Evolutionary conservation across 2,797 vertebrate species (phyloP).

Genomic region (Labeo calbasu): DNA sequence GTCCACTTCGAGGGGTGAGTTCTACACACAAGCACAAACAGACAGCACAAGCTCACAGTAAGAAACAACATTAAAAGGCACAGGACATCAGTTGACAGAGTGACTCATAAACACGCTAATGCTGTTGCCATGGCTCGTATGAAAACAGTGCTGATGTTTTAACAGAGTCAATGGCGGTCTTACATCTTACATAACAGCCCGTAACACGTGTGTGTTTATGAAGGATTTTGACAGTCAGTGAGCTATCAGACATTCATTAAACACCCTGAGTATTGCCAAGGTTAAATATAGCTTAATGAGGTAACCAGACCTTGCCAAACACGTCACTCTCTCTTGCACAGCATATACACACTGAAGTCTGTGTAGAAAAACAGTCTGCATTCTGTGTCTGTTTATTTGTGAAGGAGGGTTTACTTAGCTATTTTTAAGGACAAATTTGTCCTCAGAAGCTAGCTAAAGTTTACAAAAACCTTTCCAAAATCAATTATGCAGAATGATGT

Average conservation of each 20-base stretch:
- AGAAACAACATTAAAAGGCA: conserved; percentile 27
- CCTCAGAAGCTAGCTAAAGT: neutral
- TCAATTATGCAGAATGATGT: neutral
- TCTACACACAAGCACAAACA: conserved; percentile 72
- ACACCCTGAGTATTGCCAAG: conserved; percentile 59
- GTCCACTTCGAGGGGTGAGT: conserved; percentile 87
- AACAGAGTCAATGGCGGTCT: neutral
- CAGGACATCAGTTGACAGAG: conserved; percentile 6
- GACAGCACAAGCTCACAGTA: conserved; percentile 1
- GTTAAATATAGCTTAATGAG: conserved; percentile 64
- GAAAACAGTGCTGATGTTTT: neutral
- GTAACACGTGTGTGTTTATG: conserved; percentile 36
- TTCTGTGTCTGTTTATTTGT: conserved; percentile 6
- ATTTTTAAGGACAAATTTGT: neutral
- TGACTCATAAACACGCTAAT: neutral
- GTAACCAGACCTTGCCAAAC: conserved; percentile 67
- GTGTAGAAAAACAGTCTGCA: neutral
- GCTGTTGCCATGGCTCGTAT: conserved; percentile 10
- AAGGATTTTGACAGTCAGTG: conserved; percentile 29
- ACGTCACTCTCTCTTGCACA: neutral
- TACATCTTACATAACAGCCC: conserved; percentile 7
- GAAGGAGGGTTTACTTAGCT: neutral
- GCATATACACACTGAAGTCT: neutral
- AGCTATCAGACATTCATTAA: conserved; percentile 35
- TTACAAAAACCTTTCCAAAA: neutral